Conservation (phyloP, 2,888 invertebrate species). For the Allacma fusca region DNA sequence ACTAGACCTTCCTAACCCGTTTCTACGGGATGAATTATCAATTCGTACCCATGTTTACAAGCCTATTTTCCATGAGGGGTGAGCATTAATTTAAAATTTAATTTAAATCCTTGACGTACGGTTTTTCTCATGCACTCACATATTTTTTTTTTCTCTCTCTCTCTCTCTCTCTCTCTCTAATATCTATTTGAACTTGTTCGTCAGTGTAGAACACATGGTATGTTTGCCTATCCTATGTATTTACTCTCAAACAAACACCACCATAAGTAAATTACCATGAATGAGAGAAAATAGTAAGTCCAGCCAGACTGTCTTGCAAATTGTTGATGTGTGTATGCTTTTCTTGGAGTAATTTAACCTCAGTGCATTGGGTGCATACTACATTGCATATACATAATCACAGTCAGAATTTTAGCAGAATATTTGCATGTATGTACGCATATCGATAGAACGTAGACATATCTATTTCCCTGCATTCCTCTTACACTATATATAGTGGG, state of each 20-base stretch:
- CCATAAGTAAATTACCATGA: conserved; percentile 6
- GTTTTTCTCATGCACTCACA: too few relatives aligned
- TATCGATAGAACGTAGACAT: too few relatives aligned
- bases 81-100: conserved; percentile 11
- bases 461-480: too few relatives aligned
- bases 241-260: neutral
- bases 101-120: conserved; percentile 1
- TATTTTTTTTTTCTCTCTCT: too few relatives aligned
- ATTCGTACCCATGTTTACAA: neutral
- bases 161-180: neutral
- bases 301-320: neutral
- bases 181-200: neutral
- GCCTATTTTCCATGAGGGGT: neutral
- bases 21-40: neutral
- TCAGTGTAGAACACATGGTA: neutral
- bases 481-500: too few relatives aligned
- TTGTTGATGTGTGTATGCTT: neutral
- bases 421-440: too few relatives aligned
- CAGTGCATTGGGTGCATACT: neutral
- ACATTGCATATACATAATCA: too few relatives aligned
- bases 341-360: neutral
- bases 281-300: neutral
- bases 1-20: conserved; percentile 11
- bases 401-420: too few relatives aligned
- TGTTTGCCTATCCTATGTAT: neutral